Evolutionary conservation across 92 coral and sea anemone species (phyloP).

Genomic region (Actinostola sp.): DNA sequence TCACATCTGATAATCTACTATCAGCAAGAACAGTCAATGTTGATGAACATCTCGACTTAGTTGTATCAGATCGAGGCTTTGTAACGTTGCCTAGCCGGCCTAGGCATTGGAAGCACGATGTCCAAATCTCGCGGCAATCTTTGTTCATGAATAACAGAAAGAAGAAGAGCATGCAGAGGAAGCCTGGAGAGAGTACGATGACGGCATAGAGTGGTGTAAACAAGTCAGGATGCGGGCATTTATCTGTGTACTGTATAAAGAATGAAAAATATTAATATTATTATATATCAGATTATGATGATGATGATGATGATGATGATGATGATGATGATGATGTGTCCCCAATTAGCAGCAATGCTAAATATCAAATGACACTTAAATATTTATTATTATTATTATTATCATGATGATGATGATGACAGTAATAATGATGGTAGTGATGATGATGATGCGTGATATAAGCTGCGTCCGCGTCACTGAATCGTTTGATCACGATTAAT

Average conservation of each 20-base stretch:
- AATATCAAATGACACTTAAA: too few species aligned
- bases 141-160: conserved; percentile 84
- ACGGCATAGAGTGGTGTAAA: conserved; percentile 56
- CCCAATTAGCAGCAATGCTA: conserved; percentile 5
- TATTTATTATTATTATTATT: too few species aligned
- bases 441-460: too few species aligned
- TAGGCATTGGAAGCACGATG: conserved; percentile 41
- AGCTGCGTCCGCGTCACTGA: too few species aligned
- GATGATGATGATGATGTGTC: too few species aligned
- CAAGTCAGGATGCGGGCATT: conserved; percentile 66
- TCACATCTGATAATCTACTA: conserved; percentile 42
- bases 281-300: too few species aligned
- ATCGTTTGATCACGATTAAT: too few species aligned
- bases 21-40: conserved; percentile 60
- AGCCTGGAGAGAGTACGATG: conserved; percentile 80
- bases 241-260: conserved; percentile 34
- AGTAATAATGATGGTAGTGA: not conserved
- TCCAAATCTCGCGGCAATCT: conserved; percentile 91
- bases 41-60: conserved; percentile 69
- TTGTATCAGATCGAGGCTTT: conserved; percentile 44
- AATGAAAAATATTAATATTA: too few species aligned
- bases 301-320: too few species aligned
- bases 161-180: conserved; percentile 85
- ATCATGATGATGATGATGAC: too few species aligned
- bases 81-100: conserved; percentile 23